Conservation (phyloP, 2,888 invertebrate genomes). For the Ormyrus pomaceus region DNA sequence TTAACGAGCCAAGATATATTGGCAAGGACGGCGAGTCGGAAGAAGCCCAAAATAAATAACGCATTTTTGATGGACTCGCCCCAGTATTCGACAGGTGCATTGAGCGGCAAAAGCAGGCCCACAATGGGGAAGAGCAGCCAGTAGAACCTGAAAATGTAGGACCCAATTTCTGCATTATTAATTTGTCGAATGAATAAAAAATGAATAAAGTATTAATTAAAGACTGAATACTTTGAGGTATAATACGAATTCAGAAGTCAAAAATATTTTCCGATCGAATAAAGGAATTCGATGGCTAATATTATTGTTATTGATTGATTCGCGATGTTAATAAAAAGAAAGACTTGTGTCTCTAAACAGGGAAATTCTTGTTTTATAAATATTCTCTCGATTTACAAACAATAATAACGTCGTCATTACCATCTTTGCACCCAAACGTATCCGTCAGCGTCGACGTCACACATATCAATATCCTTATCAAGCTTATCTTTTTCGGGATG, state of each 20-base stretch:
- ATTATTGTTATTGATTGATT: no score
- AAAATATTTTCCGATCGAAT: no score
- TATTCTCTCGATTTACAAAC: no score
- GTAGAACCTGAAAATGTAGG: slow-evolving; percentile 79
- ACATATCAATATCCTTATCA: slow-evolving; percentile 84
- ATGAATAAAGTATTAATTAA: no score
- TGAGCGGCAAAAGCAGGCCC: slow-evolving; percentile 83
- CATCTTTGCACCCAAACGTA: slow-evolving; percentile 89
- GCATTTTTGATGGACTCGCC: slow-evolving; percentile 81
- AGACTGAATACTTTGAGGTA: no score
- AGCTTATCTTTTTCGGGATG: slow-evolving; percentile 82
- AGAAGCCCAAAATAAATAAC: slow-evolving; percentile 82
- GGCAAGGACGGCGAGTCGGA: slow-evolving; percentile 81
- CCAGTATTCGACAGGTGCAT: slow-evolving; percentile 89
- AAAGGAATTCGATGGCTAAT: no score
- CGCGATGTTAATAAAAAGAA: no score
- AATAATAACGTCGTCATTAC: slow-evolving; percentile 74
- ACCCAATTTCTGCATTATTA: no score
- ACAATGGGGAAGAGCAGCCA: slow-evolving; percentile 82
- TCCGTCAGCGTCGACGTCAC: slow-evolving; percentile 86
- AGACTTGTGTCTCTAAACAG: no score
- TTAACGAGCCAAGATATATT: slow-evolving; percentile 85
- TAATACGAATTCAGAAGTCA: no score
- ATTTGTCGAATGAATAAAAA: no score
- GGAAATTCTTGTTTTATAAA: no score